Base-by-base conservation (phyloP, 2,888 invertebrate species). In the Trichopria drosophilae region DNA sequence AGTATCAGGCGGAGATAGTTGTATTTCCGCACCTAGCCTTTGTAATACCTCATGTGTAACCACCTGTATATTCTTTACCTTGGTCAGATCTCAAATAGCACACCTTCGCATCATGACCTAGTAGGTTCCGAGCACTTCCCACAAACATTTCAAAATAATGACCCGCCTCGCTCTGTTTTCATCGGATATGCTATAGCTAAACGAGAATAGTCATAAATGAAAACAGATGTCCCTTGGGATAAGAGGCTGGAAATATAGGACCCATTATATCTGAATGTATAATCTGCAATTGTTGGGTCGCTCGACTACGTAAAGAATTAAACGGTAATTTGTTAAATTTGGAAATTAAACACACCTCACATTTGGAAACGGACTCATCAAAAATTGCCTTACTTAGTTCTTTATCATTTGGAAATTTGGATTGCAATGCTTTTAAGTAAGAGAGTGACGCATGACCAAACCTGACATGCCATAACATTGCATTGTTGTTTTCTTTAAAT, bases 301-400 rank as follows among this genome's bases (percentile, higher is more conserved):
- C 53, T 48, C 34, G 39, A 13, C 28, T 28, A 23, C 53, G 32
- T 12, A 20, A 22, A 43, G 41, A 39, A 15, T 28, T 50, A 13
- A 60, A 58, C 2, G 58, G 58, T 39, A 57, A 24, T 51, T 55
- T 61, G 31, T 59, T 53, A 6, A 60, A 40, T 46, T 59, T 61
- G 1, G 58, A 31, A n/a, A 58, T 36, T 23, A 43, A 39, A 34
- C 58, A 60, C 4, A 53, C 40, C 34, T 62, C 58, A 40, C 60
- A 62, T 5, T 59, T 59, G 22, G 32, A 18, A 16, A 61, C 54
- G 7, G 34, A 32, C 26, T 60, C 55, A 46, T 59, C 51, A 31
- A 61, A 61, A 4, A 18, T 51, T 12, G 46, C 51, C 20, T 44
- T 48, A 22, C 51, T 19, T 35, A 62, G 37, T 29, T 6, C 28